Evolutionary conservation across 2,113 vertebrate species (phyloP).

Genomic region (Perca flavescens): DNA sequence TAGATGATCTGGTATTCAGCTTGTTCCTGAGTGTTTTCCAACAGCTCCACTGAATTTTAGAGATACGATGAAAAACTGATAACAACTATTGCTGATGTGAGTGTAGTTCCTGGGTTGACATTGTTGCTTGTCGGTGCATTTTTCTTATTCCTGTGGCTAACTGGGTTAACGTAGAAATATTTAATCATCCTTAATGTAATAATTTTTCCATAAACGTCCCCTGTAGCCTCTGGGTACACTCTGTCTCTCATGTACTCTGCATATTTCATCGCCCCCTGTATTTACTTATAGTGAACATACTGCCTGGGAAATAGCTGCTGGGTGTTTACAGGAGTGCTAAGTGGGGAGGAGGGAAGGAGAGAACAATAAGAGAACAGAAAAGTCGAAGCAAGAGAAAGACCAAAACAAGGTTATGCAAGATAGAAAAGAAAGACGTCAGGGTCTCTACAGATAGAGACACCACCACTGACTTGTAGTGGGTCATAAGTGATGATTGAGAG

Average conservation of each 20-base stretch:
- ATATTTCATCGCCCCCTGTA: neutral
- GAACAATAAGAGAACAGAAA: no score
- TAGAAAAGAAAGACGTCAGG: no score
- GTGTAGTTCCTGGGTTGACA: neutral
- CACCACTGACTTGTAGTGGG: no score
- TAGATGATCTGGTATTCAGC: neutral
- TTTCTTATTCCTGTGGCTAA: neutral
- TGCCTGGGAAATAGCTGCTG: neutral
- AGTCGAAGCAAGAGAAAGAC: no score
- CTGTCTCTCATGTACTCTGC: neutral
- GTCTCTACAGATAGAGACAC: no score
- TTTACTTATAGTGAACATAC: slow-evolving; percentile 8
- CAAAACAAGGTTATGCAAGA: no score
- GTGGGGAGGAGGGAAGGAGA: neutral
- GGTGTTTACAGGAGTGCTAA: slow-evolving; percentile 7
- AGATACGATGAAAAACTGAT: no score
- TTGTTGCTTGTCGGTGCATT: neutral
- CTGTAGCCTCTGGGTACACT: neutral
- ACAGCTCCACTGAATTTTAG: no score
- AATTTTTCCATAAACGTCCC: slow-evolving; percentile 12
- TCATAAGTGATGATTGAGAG: no score
- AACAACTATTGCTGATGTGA: no score
- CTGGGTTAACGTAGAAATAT: neutral
- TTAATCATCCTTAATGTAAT: slow-evolving; percentile 1
- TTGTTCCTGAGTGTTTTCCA: neutral